Percentiles rank a stretch among this genome's conserved stretches.
Evolutionary conservation across 2,888 invertebrate genomes (phyloP).

Genomic region (Drosophila gaucha): DNA sequence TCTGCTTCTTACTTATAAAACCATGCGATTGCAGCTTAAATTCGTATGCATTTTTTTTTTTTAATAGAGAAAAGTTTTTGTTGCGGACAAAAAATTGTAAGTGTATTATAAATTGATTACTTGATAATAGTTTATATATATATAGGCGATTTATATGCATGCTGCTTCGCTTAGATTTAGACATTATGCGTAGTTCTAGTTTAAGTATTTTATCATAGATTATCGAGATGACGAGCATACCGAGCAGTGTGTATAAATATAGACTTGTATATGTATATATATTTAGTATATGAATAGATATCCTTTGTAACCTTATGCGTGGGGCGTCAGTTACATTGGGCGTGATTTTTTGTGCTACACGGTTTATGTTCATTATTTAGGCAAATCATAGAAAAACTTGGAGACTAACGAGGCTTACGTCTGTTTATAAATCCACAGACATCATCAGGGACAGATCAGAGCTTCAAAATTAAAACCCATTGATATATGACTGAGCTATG

Average conservation of each 20-base stretch:
- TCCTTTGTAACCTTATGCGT: slow-evolving; percentile 35
- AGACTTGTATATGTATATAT: slow-evolving; percentile 41
- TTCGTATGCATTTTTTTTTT: slow-evolving; percentile 65
- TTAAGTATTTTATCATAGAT: slow-evolving; percentile 52
- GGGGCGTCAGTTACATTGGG: slow-evolving; percentile 13
- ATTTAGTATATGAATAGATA: slow-evolving; percentile 50
- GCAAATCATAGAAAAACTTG: slow-evolving; percentile 46
- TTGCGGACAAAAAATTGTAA: slow-evolving; percentile 12
- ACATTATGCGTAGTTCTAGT: slow-evolving; percentile 46
- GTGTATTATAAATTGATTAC: slow-evolving; percentile 22
- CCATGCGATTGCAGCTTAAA: slow-evolving; percentile 76
- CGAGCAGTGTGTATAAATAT: slow-evolving; percentile 60
- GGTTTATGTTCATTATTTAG: slow-evolving; percentile 24
- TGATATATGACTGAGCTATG: slow-evolving; percentile 1
- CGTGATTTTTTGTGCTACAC: slow-evolving; percentile 30
- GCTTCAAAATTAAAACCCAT: neutral
- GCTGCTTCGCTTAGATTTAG: slow-evolving; percentile 42
- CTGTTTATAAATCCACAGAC: neutral
- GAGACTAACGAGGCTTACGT: slow-evolving; percentile 7
- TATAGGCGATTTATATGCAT: slow-evolving; percentile 36
- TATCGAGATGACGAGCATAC: slow-evolving; percentile 74
- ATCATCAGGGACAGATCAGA: neutral
- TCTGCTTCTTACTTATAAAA: slow-evolving; percentile 50
- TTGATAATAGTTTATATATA: slow-evolving; percentile 33
- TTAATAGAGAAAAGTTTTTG: slow-evolving; percentile 20